Evolutionary conservation across 2,113 vertebrate genomes (phyloP).

Genomic region (Cricetomys ansorgei): DNA sequence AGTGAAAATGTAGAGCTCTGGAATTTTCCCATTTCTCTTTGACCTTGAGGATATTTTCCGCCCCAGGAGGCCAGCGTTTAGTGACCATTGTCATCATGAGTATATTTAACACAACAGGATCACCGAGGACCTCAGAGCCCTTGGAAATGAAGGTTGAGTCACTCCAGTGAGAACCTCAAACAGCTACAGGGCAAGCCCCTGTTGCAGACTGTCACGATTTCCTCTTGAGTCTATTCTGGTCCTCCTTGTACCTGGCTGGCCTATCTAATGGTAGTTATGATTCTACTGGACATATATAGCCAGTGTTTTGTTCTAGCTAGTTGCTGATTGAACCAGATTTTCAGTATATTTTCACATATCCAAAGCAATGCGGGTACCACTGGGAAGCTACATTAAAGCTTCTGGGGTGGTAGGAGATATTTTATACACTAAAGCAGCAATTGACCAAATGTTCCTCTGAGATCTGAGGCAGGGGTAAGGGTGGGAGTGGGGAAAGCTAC

Average conservation of each 20-base stretch:
- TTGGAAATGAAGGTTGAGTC: not conserved
- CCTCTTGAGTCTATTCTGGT: not conserved
- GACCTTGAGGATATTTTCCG: not conserved
- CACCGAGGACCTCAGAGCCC: not conserved
- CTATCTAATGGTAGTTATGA: slow-evolving; percentile 9
- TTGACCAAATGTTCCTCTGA: slow-evolving; percentile 29
- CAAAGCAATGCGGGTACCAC: not conserved
- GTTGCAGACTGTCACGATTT: not conserved
- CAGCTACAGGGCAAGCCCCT: not conserved
- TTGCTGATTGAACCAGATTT: slow-evolving; percentile 5
- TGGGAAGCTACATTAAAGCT: slow-evolving; percentile 1
- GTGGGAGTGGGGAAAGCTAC: not conserved
- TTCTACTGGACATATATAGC: not conserved
- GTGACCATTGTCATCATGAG: not conserved
- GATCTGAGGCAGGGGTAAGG: not conserved
- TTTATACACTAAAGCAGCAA: slow-evolving; percentile 23
- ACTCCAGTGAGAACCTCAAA: not conserved
- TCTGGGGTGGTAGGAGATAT: not conserved
- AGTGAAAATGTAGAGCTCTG: slow-evolving; percentile 36
- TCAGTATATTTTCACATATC: not conserved
- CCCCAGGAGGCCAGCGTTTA: not conserved
- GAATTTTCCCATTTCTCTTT: slow-evolving; percentile 50
- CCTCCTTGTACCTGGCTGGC: not conserved
- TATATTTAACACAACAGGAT: not conserved
- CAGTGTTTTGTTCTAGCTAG: not conserved